Evolutionary conservation across 2,888 invertebrate genomes (phyloP), one percentile per base, ranked within the genome.

Genomic region (Calameuta pallipes): DNA sequence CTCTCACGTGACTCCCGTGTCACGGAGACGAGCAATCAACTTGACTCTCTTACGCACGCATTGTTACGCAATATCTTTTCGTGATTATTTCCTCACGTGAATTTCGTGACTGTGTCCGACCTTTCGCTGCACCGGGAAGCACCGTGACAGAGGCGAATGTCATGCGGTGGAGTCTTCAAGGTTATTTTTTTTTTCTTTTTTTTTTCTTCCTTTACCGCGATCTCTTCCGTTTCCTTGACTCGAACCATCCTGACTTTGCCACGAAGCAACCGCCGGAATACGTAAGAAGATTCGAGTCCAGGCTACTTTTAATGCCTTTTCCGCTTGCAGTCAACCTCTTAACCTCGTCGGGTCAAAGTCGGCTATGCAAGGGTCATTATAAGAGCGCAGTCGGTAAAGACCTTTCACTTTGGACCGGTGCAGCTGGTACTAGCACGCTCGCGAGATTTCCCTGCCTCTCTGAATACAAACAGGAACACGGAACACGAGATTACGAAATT

Each of bases 251-350:
- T 23, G 56, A 56, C 56, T 56, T 56, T 9, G 23, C 56, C 23
- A 23, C 56, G 56, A 56, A 56, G 56, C 56, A 9, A 56, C 56
- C 6, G 36, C 56, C 23, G 23, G 56, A 56, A 56, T 56, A 56
- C 56, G 23, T 56, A 56, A 56, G 41, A 23, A 56, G 56, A 56
- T 56, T 56, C 56, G 56, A 56, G 56, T 23, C 2, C 23, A 56
- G 56, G 56, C 82, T 83, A 85, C 82, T 87, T 87, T 86, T 84
- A 84, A 87, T 86, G 88, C 85, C 86, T 84, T 87, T 88, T 84
- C 82, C 83, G 82, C 82, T 84, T 84, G 84, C 77, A 83, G 81
- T 83, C 84, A 82, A 87, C 86, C 86, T 86, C 82, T 86, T 87
- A 87, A 87, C 87, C 87, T 85, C 79, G 76, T 82, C 76, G 75